Evolutionary conservation across 2,888 invertebrate genomes (phyloP).

Genomic region (Scaptomyza cyrtandrae): DNA sequence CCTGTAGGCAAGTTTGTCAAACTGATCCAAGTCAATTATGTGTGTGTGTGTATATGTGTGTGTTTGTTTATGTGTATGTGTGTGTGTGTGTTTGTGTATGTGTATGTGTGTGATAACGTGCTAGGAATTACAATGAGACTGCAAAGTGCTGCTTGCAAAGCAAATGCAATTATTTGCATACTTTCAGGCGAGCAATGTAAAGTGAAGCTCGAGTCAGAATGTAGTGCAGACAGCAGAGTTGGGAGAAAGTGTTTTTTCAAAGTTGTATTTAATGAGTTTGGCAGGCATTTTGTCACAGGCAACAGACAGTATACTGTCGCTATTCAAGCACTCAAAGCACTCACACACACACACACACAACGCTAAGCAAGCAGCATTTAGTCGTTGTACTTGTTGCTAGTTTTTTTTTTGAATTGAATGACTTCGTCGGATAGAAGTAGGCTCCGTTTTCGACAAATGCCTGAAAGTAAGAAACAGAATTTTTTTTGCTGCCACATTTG

Average conservation of each 20-base stretch:
- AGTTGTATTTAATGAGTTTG: constrained; percentile 43
- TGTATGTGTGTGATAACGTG: constrained; percentile 3
- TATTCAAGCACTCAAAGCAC: constrained; percentile 22
- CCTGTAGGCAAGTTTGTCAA: constrained; percentile 15
- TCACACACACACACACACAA: constrained; percentile 8
- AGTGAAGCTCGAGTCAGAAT: constrained; percentile 20
- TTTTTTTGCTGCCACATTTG: constrained; percentile 28
- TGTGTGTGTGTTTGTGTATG: constrained; percentile 7
- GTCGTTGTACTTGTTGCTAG: constrained; percentile 41
- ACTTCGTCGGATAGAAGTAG: constrained; percentile 33
- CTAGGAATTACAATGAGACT: constrained; percentile 29
- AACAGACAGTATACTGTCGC: constrained; percentile 11
- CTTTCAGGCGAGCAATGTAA: constrained; percentile 28
- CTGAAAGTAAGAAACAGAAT: constrained; percentile 32
- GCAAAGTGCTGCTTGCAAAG: constrained; percentile 18
- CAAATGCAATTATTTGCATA: constrained; percentile 53
- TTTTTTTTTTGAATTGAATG: constrained; percentile 33
- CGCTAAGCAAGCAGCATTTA: constrained; percentile 29
- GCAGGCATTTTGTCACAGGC: constrained; percentile 26
- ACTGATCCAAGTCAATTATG: constrained; percentile 15
- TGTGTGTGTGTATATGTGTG: too few species aligned
- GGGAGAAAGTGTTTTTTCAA: constrained; percentile 9
- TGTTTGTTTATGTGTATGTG: not conserved
- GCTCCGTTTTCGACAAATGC: constrained; percentile 32
- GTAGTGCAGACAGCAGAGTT: constrained; percentile 4